Percentiles rank a stretch among this genome's conserved stretches.
phyloP scores from a whole-genome alignment of 2,888 invertebrate genomes.

The Watsonalla cultraria region DNA sequence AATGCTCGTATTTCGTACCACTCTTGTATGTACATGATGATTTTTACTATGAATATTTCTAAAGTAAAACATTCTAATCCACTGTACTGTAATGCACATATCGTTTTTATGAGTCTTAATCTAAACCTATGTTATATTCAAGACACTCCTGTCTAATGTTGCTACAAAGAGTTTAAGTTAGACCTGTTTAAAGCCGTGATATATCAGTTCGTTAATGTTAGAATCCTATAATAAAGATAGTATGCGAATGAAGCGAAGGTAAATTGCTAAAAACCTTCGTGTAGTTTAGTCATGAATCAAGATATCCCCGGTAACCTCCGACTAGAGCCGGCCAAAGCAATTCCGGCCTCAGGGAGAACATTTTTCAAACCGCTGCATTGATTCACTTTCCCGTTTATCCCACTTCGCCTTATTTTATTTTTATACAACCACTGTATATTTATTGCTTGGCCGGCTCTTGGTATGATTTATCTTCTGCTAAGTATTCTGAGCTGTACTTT shows the following conservation, averaged over 20 bases:
- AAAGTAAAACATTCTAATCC: no score
- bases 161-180: no score
- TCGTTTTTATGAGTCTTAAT: no score
- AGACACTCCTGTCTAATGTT: background rate
- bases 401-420: slow-evolving; percentile 3
- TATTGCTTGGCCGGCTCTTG: background rate
- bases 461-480: background rate
- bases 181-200: no score
- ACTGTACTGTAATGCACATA: no score
- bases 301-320: slow-evolving; percentile 25
- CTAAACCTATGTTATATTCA: background rate
- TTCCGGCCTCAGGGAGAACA: slow-evolving; percentile 26
- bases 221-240: no score
- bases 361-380: slow-evolving; percentile 32
- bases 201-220: no score
- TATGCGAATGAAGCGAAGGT: no score
- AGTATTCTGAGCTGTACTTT: background rate
- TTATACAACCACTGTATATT: slow-evolving; percentile 2
- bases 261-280: background rate
- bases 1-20: background rate
- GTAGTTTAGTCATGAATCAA: slow-evolving; percentile 23
- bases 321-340: slow-evolving; percentile 28
- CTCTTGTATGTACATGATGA: background rate
- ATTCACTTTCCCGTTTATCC: slow-evolving; percentile 15
- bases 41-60: no score